phyloP scores from a whole-genome alignment of 2,797 vertebrate genomes.

The Hydrocynus forskahlii region DNA sequence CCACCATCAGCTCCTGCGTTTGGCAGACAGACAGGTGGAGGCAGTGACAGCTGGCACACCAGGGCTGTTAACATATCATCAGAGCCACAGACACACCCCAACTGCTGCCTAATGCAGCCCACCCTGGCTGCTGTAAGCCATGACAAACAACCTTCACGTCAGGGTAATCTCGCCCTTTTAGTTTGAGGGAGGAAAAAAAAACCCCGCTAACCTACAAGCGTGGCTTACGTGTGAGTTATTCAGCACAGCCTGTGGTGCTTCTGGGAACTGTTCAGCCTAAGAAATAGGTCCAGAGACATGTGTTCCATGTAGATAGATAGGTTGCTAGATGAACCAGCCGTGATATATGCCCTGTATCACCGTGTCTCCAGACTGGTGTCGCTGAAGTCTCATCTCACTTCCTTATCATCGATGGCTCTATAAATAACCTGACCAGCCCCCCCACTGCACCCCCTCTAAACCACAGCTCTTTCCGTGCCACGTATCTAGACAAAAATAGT shows the following conservation, averaged over 20 bases:
- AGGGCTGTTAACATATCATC: conserved; percentile 45
- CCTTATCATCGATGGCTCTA: conserved; percentile 49
- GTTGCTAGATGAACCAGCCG: conserved; percentile 2
- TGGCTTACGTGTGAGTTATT: not conserved
- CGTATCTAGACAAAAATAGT: conserved; percentile 50
- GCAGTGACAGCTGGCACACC: conserved; percentile 55
- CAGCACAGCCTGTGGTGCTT: not conserved
- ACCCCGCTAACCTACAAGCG: not conserved
- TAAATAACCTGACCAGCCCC: conserved; percentile 52
- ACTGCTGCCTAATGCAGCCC: conserved; percentile 8
- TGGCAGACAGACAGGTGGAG: conserved; percentile 47
- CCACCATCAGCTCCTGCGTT: conserved; percentile 34
- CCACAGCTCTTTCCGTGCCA: conserved; percentile 36
- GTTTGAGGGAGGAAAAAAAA: conserved; percentile 11
- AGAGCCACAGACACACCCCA: conserved; percentile 40
- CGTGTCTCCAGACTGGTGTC: conserved; percentile 24
- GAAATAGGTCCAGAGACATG: conserved; percentile 13
- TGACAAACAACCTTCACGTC: conserved; percentile 7
- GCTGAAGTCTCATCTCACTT: conserved; percentile 37
- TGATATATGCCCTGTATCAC: conserved; percentile 3
- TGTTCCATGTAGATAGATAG: conserved; percentile 11
- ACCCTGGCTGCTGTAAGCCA: not conserved
- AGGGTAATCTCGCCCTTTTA: not conserved
- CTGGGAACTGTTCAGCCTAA: not conserved
- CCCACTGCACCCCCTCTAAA: not conserved